Evolutionary conservation across 1,140 invertebrate species (phyloP), one percentile per base, ranked within the genome.

Genomic region (Macrocentrus cingulum): DNA sequence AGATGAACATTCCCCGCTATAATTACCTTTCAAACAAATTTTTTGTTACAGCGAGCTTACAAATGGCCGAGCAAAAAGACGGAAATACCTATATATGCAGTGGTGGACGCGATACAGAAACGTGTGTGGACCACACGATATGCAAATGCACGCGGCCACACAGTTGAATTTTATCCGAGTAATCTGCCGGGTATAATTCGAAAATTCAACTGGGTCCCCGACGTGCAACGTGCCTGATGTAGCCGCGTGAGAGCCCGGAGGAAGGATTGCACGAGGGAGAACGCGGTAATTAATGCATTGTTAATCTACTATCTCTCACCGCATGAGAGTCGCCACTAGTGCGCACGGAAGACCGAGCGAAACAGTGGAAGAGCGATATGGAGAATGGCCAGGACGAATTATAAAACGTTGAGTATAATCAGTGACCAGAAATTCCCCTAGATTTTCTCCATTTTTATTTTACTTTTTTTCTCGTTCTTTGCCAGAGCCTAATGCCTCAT

Each of bases 101-200:
- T n/a, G n/a, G n/a, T n/a, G n/a, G n/a, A n/a, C n/a, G n/a, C n/a
- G n/a, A n/a, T n/a, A n/a, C n/a, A n/a, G n/a, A n/a, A n/a, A n/a
- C n/a, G 46, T 41, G 41, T 49, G 45, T 54, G 37, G 45, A 42
- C 41, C 61, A 29, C 61, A 55, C 20, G 62, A 64, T 68, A 71
- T 74, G 72, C 68, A 72, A 75, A 76, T 75, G 50, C 22, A 22
- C 20, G 41, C 29, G 56, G 48, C 61, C 59, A 60, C 59, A 60
- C 63, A 63, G 59, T 63, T 65, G 63, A 69, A 75, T 75, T 77
- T 77, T 72, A 74, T 73, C 66, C 71, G 56, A 63, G 63, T 70
- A 72, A 75, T 75, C 71, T 70, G 67, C 65, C 60, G 65, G 56
- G 64, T 63, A 65, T 70, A 72, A 73, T 73, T 73, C 64, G 66